These are phyloP conservation scores for Scaptomyza caliginosa DNA, from an alignment of 2,888 invertebrate genomes.

Conservation along the genomic window DNA sequence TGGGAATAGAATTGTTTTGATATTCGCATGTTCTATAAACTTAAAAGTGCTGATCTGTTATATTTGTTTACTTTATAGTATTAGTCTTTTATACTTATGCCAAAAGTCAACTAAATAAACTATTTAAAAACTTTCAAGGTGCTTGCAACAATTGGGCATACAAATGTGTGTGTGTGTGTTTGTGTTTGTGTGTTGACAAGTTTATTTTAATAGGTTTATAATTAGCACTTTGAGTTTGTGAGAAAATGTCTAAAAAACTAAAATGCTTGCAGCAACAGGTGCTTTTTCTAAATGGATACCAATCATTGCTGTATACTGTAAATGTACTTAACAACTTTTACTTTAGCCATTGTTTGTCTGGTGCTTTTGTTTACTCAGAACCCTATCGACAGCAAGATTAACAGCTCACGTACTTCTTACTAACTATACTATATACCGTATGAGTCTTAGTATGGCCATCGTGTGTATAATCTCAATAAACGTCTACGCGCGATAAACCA, in stretches of 20 bases:
- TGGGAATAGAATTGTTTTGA: constrained; percentile 34
- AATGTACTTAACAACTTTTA: constrained; percentile 10
- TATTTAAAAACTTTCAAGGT: background rate
- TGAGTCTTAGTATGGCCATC: background rate
- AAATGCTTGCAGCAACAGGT: background rate
- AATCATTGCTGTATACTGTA: background rate
- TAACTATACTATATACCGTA: constrained; percentile 1
- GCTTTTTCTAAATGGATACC: background rate
- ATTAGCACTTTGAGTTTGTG: constrained; percentile 3
- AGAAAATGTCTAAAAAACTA: background rate
- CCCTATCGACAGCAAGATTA: constrained; percentile 42
- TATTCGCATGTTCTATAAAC: background rate
- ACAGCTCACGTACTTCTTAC: constrained; percentile 24
- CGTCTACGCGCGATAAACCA: constrained; percentile 65
- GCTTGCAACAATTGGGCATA: background rate
- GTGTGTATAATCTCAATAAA: constrained; percentile 54
- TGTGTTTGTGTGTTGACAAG: constrained; percentile 2
- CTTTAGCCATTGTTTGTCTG: constrained; percentile 25
- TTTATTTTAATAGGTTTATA: constrained; percentile 11
- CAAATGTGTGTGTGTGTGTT: background rate
- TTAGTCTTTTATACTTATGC: background rate
- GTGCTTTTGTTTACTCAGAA: background rate
- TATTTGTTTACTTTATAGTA: background rate
- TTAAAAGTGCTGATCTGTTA: background rate
- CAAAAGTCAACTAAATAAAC: background rate